Percentiles rank a stretch among this genome's conserved stretches.
Conservation (phyloP, 2,888 invertebrate genomes). For the Gisinianus flammeolus region DNA sequence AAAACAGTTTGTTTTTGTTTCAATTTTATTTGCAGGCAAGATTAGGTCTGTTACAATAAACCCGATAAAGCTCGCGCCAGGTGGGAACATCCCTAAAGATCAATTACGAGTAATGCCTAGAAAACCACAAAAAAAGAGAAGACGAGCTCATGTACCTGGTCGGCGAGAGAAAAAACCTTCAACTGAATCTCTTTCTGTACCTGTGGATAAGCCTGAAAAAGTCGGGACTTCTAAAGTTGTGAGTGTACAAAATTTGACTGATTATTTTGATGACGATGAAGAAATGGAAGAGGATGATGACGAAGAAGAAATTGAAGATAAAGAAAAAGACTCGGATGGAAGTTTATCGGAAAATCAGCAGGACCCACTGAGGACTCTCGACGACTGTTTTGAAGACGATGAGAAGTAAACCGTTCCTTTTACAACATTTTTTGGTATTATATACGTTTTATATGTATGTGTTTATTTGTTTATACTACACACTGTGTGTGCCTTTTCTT, state of each 20-base stretch:
- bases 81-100: slow-evolving; percentile 41
- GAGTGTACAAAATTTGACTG: slow-evolving; percentile 7
- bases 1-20: too few species aligned
- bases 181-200: too few species aligned
- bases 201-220: neutral
- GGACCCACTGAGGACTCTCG: slow-evolving; percentile 5
- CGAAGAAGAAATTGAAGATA: slow-evolving; percentile 34
- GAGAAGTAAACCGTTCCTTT: too few species aligned
- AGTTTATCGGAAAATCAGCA: slow-evolving; percentile 4
- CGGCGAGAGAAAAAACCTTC: slow-evolving; percentile 26
- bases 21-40: too few species aligned
- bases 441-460: too few species aligned
- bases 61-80: slow-evolving; percentile 41
- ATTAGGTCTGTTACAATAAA: slow-evolving; percentile 41
- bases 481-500: too few species aligned
- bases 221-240: neutral
- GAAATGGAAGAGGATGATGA: slow-evolving; percentile 38
- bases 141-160: slow-evolving; percentile 25
- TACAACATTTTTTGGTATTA: too few species aligned
- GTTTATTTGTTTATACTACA: too few species aligned
- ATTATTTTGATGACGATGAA: slow-evolving; percentile 39
- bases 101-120: slow-evolving; percentile 20
- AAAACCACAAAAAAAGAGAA: slow-evolving; percentile 10
- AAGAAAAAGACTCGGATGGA: slow-evolving; percentile 24
- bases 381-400: neutral